Conservation (phyloP, 2,888 invertebrate species). For the Ectemnius lituratus region DNA sequence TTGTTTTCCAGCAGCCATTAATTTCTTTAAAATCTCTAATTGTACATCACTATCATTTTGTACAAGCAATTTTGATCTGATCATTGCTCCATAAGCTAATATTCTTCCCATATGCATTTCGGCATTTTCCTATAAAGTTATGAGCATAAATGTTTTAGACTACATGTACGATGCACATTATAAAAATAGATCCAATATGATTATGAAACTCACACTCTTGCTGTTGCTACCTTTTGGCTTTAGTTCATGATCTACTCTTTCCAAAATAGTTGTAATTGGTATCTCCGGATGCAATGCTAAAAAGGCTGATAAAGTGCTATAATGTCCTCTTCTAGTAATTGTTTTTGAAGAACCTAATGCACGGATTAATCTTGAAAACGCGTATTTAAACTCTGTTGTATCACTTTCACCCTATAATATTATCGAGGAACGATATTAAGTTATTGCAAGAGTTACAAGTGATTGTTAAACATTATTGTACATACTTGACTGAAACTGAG, state of each 20-base stretch:
- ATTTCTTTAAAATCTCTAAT: slow-evolving; percentile 76
- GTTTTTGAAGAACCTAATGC: slow-evolving; percentile 85
- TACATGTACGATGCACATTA: background rate
- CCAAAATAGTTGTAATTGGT: slow-evolving; percentile 80
- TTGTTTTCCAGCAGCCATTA: slow-evolving; percentile 81
- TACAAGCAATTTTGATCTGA: slow-evolving; percentile 82
- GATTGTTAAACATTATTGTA: background rate
- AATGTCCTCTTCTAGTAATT: slow-evolving; percentile 84
- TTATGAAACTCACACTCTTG: slow-evolving; percentile 82
- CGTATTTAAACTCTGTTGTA: slow-evolving; percentile 82
- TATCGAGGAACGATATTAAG: background rate
- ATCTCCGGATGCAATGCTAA: slow-evolving; percentile 79
- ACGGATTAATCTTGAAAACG: slow-evolving; percentile 84
- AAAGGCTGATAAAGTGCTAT: slow-evolving; percentile 83
- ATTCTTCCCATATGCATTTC: slow-evolving; percentile 86
- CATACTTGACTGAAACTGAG: slow-evolving; percentile 36
- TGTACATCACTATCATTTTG: slow-evolving; percentile 79
- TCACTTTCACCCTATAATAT: slow-evolving; percentile 37
- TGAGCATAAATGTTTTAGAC: background rate
- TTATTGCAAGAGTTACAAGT: background rate
- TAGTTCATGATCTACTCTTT: slow-evolving; percentile 83
- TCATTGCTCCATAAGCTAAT: slow-evolving; percentile 84
- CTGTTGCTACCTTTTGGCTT: slow-evolving; percentile 81
- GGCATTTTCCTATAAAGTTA: slow-evolving; percentile 83
- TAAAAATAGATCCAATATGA: background rate